These are phyloP conservation scores for Pseudocheirus occidentalis DNA, from an alignment of 2,797 vertebrate genomes.

Conservation along the genomic window DNA sequence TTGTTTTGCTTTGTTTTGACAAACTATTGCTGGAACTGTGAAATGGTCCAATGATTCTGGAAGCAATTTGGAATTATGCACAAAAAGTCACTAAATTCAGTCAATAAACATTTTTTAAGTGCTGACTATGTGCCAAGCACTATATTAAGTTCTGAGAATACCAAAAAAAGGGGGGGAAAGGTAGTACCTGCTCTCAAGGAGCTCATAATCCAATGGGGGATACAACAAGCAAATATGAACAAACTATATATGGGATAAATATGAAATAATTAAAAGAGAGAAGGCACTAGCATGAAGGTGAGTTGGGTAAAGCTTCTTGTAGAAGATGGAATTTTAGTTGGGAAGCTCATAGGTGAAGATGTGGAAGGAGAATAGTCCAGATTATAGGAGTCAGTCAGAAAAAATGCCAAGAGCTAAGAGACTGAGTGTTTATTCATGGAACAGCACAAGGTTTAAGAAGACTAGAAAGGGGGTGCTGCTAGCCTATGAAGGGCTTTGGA, in stretches of 20 bases:
- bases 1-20: not conserved
- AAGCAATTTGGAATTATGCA: not conserved
- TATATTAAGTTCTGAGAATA: not conserved
- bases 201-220: not conserved
- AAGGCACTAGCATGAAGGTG: not conserved
- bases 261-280: not conserved
- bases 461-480: not conserved
- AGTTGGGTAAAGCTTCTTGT: no score
- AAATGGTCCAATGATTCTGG: not conserved
- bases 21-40: not conserved
- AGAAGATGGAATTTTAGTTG: not conserved
- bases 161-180: not conserved
- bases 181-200: not conserved
- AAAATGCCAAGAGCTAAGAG: not conserved
- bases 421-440: not conserved
- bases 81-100: not conserved
- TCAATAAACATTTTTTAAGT: not conserved
- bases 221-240: not conserved
- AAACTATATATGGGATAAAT: not conserved
- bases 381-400: not conserved
- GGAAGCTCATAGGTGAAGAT: not conserved
- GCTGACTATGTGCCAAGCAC: not conserved
- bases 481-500: not conserved
- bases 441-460: not conserved
- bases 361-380: not conserved